phyloP scores from a whole-genome alignment of 2,888 invertebrate genomes.

The Eupithecia inturbata region DNA sequence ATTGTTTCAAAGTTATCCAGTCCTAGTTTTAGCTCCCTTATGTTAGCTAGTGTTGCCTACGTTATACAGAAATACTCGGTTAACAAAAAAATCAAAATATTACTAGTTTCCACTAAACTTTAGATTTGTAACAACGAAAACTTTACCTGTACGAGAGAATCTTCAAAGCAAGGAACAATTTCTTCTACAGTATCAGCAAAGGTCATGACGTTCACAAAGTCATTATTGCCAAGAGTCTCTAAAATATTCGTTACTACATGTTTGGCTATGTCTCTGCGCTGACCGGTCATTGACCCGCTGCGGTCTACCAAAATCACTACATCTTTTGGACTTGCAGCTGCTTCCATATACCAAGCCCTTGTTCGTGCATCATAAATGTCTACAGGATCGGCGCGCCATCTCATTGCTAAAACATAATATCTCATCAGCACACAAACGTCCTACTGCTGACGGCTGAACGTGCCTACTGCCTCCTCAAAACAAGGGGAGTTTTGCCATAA shows the following conservation, averaged over 20 bases:
- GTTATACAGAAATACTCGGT: conserved; percentile 49
- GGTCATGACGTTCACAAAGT: conserved; percentile 98
- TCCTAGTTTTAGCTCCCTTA: conserved; percentile 91
- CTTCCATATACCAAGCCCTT: conserved; percentile 98
- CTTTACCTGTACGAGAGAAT: conserved; percentile 93
- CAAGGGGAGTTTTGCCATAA: too few relatives aligned
- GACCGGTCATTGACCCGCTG: conserved; percentile 96
- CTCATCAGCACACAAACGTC: too few relatives aligned
- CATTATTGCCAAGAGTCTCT: conserved; percentile 98
- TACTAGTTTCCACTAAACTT: not conserved
- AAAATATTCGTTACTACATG: conserved; percentile 94
- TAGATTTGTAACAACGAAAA: not conserved
- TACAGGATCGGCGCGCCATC: conserved; percentile 91
- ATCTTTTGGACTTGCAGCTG: conserved; percentile 98
- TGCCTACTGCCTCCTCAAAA: too few relatives aligned
- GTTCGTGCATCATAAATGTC: conserved; percentile 98
- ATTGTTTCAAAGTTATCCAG: conserved; percentile 91
- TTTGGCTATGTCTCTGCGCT: conserved; percentile 94
- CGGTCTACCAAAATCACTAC: conserved; percentile 92
- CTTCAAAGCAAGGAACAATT: conserved; percentile 94
- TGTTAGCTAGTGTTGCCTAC: conserved; percentile 93
- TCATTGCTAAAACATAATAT: conserved; percentile 83
- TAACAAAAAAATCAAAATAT: not conserved
- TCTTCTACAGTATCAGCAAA: conserved; percentile 93
- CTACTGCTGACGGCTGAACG: too few relatives aligned